Evolutionary conservation across 2,797 vertebrate species (phyloP), one percentile per base, ranked within the genome.

Genomic region (Clarias fuscus): DNA sequence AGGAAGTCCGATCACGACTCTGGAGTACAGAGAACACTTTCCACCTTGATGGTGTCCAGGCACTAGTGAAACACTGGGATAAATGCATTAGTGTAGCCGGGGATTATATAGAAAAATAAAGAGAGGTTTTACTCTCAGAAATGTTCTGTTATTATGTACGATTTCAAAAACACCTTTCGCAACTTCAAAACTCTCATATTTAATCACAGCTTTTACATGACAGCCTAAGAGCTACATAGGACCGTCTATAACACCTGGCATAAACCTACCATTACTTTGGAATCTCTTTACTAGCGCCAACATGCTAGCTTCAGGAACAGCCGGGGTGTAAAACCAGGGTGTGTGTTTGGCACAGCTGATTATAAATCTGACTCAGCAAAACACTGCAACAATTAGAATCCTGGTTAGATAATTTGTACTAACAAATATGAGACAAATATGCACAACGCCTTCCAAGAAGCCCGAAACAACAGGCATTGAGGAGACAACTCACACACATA

Each of bases 371-470:
- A 53, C 11, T 56, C n/a, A 53, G 86, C 43, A 77, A 59, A 88
- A 75, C 68, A 61, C 33, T 30, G 78, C 62, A 71, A 80, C 76
- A 75, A 71, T 71, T 84, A 84, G 30, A 80, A 64, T 68, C 71
- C 78, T 65, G 83, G 33, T 88, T 84, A 87, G 84, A 58, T 59
- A 75, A 78, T 79, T 40, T 87, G 89, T 86, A 88, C 79, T 64
- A 80, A 83, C 71, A 71, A 84, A 90, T 82, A 83, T 82, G 79
- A 78, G 77, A 88, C 76, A 86, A 88, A 87, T 81, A 40, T 72
- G 82, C 82, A 82, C 70, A 10, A 40, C 82, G 56, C 70, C 67
- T 58, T 78, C 84, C 81, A 90, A 65, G 58, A 79, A 86, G 53
- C 43, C n/a, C 48, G 58, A 72, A 83, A 85, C 61, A 84, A 79